Base-by-base conservation (phyloP, 2,888 invertebrate species). In the Thalpophila matura region DNA sequence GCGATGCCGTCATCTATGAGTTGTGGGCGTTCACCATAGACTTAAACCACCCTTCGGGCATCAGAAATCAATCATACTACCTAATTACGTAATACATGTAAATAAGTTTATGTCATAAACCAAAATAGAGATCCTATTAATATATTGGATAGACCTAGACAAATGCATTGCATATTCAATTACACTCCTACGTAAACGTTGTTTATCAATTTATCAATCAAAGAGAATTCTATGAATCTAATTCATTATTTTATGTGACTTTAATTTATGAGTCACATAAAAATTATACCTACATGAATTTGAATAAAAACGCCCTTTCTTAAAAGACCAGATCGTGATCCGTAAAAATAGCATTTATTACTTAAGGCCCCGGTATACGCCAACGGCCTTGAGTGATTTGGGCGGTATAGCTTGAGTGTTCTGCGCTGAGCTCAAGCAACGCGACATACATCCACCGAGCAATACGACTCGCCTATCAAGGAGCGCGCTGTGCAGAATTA, bases 111-210 rank as follows among this genome's bases (percentile, higher is more conserved):
- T 38, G 20, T 50, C 53, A 46, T 54, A 22, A 40, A 40, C 47
- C 40, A 26, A 69, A 67, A 66, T 60, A 73, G 68, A 37, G 1
- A 49, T 24, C 4, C 26, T 73, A 59, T 54, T 73, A 35, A 37
- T 73, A 46, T 54, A 49, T 40, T 73, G 45, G n/a, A n/a, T n/a
- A n/a, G n/a, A n/a, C 31, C 49, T 73, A 73, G 54, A 59, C 68
- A 31, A 63, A 71, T 35, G 47, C 37, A 46, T 53, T 54, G 59
- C 27, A 24, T 67, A 67, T 74, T 74, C 46, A 66, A 24, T 65
- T 33, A 38, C 1, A 24, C n/a, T 35, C 69, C 69, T 46, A 67
- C 68, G 65, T 50, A 29, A 50, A 18, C 2, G 1, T 4, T 37
- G 47, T 67, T 74, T 73, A 54, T 66, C 29, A n/a, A 59, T 45